Conservation (phyloP, 2,888 invertebrate species). For the Cylloceria caligata region DNA sequence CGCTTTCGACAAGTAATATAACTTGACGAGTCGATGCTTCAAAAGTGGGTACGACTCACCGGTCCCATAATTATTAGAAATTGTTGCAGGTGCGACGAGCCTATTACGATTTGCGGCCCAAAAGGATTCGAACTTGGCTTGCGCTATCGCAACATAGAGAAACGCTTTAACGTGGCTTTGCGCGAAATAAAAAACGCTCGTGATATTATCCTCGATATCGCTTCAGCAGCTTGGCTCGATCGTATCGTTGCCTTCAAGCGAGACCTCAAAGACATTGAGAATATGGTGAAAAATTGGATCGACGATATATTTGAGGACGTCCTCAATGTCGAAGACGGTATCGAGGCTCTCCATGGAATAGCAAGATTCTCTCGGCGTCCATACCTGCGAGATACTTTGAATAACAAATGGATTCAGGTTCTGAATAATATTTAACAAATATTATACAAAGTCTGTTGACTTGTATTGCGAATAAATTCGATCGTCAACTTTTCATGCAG, state of each 20-base stretch:
- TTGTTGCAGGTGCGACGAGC: constrained; percentile 81
- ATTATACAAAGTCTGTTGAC: not conserved
- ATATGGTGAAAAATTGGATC: constrained; percentile 86
- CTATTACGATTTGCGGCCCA: constrained; percentile 85
- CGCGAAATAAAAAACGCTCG: constrained; percentile 83
- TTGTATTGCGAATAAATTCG: not conserved
- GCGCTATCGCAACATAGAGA: constrained; percentile 83
- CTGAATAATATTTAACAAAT: constrained; percentile 4
- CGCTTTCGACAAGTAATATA: constrained; percentile 86
- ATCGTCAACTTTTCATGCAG: constrained; percentile 78
- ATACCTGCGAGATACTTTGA: constrained; percentile 72
- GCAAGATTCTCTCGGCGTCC: constrained; percentile 73
- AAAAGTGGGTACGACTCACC: too few relatives aligned
- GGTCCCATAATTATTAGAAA: too few relatives aligned
- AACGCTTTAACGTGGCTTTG: constrained; percentile 84
- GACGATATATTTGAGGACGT: constrained; percentile 85
- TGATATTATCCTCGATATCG: constrained; percentile 84
- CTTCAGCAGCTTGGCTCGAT: constrained; percentile 85
- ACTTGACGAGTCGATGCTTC: too few relatives aligned
- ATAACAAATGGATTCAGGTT: constrained; percentile 77
- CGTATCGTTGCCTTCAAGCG: constrained; percentile 78
- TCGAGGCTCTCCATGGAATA: constrained; percentile 85
- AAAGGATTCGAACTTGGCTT: constrained; percentile 77
- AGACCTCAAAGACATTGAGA: constrained; percentile 86
- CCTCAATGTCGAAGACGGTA: constrained; percentile 85